Conservation (phyloP, 2,113 vertebrate species). For the Nycticebus coucang region DNA sequence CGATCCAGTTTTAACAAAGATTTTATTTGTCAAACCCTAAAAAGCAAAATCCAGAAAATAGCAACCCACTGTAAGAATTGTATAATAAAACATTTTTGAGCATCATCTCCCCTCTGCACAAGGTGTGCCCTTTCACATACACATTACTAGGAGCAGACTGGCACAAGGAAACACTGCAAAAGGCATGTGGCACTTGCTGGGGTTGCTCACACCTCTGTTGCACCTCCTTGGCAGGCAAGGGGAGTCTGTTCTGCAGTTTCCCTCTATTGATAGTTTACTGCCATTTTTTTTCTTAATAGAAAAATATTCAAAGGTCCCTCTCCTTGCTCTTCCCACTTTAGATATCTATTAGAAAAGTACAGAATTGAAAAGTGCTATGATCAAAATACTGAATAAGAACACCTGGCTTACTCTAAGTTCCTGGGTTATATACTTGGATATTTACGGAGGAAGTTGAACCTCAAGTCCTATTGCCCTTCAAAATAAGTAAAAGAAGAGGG, state of each 20-base stretch:
- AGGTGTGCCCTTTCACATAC: background rate
- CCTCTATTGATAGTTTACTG: background rate
- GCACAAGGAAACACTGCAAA: background rate
- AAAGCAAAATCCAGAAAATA: constrained; percentile 57
- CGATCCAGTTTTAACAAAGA: constrained; percentile 50
- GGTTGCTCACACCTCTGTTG: background rate
- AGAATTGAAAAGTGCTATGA: constrained; percentile 21
- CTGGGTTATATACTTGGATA: background rate
- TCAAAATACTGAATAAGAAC: constrained; percentile 17
- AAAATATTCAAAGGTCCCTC: constrained; percentile 35
- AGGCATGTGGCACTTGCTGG: background rate
- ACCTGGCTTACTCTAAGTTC: background rate
- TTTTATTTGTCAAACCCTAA: constrained; percentile 69
- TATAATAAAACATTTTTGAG: background rate
- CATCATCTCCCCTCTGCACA: background rate
- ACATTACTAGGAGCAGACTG: accelerated
- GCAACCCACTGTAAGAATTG: background rate
- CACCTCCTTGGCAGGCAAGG: background rate
- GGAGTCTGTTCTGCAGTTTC: background rate
- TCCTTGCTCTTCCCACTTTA: background rate
- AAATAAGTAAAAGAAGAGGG: background rate
- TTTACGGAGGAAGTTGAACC: background rate
- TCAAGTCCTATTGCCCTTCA: background rate
- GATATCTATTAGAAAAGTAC: constrained; percentile 15
- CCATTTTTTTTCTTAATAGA: background rate